Evolutionary conservation across 2,797 vertebrate genomes (phyloP).

Genomic region (Acanthornis magna): DNA sequence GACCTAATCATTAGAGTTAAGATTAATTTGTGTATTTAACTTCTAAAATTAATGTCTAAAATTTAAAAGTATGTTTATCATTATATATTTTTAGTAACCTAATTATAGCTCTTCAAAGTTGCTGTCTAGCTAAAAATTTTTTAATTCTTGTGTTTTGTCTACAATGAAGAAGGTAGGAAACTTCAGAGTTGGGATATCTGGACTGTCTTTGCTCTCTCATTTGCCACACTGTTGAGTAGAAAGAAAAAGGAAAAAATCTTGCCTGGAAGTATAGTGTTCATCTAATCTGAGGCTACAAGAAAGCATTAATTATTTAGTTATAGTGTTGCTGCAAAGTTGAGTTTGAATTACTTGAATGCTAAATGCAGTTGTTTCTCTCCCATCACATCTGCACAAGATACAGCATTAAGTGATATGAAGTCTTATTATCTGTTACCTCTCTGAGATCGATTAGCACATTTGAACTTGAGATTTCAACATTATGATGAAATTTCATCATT

Average conservation of each 20-base stretch:
- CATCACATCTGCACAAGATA: background rate
- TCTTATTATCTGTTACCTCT: background rate
- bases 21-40: background rate
- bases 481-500: background rate
- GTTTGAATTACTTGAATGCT: background rate
- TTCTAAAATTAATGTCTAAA: background rate
- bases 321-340: background rate
- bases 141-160: background rate
- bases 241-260: background rate
- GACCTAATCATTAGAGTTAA: slow-evolving; percentile 23
- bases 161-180: background rate
- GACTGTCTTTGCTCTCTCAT: background rate
- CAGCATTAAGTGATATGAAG: background rate
- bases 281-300: background rate
- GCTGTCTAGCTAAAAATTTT: background rate
- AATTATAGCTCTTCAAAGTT: background rate
- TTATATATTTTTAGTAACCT: background rate
- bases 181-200: background rate
- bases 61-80: background rate
- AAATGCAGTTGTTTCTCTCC: background rate
- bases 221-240: background rate
- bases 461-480: background rate
- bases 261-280: background rate
- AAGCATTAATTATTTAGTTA: slow-evolving; percentile 34
- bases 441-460: background rate